Conservation (phyloP, 1,140 invertebrate genomes). For the Callitettix versicolor region DNA sequence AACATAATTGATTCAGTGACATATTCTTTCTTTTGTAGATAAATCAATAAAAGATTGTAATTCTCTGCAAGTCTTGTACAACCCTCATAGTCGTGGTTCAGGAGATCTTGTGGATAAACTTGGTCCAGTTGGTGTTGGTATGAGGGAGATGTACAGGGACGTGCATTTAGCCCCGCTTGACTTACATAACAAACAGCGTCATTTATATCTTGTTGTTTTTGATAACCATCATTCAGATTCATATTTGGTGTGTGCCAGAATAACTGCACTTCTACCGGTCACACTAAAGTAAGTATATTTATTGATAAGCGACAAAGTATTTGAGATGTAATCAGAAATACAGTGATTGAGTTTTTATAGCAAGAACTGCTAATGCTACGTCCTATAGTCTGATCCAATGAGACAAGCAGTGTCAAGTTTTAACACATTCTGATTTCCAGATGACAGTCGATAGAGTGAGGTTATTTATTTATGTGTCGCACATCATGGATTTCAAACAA, state of each 20-base stretch:
- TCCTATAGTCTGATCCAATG: too few relatives aligned
- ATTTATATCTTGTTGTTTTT: conserved; percentile 74
- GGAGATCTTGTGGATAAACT: conserved; percentile 72
- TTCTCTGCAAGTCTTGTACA: conserved; percentile 72
- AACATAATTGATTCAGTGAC: too few relatives aligned
- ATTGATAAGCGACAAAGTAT: too few relatives aligned
- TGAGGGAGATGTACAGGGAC: conserved; percentile 52
- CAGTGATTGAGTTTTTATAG: too few relatives aligned
- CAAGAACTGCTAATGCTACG: too few relatives aligned
- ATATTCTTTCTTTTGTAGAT: conserved; percentile 33
- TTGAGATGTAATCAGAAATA: too few relatives aligned
- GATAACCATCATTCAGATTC: conserved; percentile 67
- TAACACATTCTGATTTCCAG: too few relatives aligned
- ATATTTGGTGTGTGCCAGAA: conserved; percentile 73
- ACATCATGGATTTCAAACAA: too few relatives aligned
- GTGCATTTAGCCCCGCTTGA: conserved; percentile 53
- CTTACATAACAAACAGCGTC: conserved; percentile 56
- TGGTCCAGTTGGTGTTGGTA: conserved; percentile 62
- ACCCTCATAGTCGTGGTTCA: conserved; percentile 60
- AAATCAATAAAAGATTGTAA: conserved; percentile 56
- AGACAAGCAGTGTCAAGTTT: too few relatives aligned
- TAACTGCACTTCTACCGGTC: conserved; percentile 51
- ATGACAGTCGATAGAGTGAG: too few relatives aligned
- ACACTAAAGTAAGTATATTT: conserved; percentile 52
- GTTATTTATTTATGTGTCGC: too few relatives aligned